Evolutionary conservation across 2,797 vertebrate genomes (phyloP).

Genomic region (Limosa lapponica): DNA sequence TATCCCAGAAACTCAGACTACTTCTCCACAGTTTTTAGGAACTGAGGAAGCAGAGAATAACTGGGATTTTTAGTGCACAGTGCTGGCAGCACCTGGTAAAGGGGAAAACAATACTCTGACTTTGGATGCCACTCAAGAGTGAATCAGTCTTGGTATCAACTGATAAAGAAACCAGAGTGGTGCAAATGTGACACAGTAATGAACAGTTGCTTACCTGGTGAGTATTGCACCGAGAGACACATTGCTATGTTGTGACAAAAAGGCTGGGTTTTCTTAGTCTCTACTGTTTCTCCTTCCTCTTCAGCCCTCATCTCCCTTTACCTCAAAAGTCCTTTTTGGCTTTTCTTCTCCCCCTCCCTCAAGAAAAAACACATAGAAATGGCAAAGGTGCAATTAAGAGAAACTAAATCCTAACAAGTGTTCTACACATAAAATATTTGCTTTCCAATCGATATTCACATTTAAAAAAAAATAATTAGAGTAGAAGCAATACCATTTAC

Average conservation of each 20-base stretch:
- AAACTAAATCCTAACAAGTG: neutral
- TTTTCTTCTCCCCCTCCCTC: neutral
- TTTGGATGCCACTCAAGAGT: neutral
- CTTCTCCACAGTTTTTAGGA: neutral
- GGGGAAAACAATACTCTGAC: neutral
- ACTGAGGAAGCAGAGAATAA: neutral
- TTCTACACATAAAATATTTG: neutral
- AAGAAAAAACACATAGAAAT: neutral
- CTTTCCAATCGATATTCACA: neutral
- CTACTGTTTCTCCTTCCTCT: neutral
- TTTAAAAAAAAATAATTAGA: neutral
- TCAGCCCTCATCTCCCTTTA: neutral
- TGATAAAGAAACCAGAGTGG: neutral
- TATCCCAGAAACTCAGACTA: neutral
- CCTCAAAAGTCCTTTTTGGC: neutral
- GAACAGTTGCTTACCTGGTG: neutral
- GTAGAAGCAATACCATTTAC: neutral
- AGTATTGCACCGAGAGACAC: neutral
- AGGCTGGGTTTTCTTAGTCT: neutral
- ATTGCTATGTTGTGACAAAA: neutral
- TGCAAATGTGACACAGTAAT: neutral
- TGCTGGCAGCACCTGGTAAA: neutral
- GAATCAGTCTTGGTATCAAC: neutral
- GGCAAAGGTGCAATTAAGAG: neutral
- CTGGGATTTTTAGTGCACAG: rapidly evolving